Evolutionary conservation across 2,797 vertebrate species (phyloP).

Genomic region (Siniperca scherzeri): DNA sequence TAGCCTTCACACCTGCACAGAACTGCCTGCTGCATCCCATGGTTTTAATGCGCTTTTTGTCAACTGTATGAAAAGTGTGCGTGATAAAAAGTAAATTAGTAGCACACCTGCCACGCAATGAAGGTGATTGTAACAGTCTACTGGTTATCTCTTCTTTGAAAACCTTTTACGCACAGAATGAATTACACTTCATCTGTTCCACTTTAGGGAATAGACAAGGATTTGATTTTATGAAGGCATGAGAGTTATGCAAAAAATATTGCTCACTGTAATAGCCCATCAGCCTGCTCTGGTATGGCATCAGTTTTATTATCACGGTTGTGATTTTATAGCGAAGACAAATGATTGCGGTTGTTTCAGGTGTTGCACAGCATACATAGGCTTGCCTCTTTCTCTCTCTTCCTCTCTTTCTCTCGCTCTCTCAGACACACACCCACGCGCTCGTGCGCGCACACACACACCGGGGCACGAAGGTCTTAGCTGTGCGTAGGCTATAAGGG

Average conservation of each 20-base stretch:
- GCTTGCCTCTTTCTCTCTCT: background rate
- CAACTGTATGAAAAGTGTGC: constrained; percentile 32
- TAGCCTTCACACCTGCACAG: background rate
- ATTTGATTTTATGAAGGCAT: constrained; percentile 22
- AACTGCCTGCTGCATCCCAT: background rate
- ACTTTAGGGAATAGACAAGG: constrained; percentile 20
- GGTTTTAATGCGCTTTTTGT: background rate
- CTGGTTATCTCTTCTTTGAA: constrained; percentile 14
- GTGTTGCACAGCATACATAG: constrained; percentile 55
- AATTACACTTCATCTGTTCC: constrained; percentile 22
- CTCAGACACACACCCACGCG: background rate
- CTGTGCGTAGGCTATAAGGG: constrained; percentile 27
- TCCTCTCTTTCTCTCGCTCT: background rate
- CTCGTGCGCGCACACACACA: background rate
- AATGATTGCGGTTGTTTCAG: constrained; percentile 77
- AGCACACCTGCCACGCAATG: constrained; percentile 16
- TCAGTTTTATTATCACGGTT: constrained; percentile 34
- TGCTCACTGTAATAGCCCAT: constrained; percentile 4
- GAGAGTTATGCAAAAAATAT: constrained; percentile 27
- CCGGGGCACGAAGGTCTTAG: constrained; percentile 22
- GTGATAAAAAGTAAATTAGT: constrained; percentile 35
- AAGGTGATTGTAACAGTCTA: background rate
- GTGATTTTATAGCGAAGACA: constrained; percentile 69
- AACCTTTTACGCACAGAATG: constrained; percentile 44
- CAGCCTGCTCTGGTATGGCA: background rate